A percentile compares a stretch with the other conserved stretches of the same genome.
Evolutionary conservation across 2,113 vertebrate species (phyloP).

Genomic region (Lophotis ruficrista): DNA sequence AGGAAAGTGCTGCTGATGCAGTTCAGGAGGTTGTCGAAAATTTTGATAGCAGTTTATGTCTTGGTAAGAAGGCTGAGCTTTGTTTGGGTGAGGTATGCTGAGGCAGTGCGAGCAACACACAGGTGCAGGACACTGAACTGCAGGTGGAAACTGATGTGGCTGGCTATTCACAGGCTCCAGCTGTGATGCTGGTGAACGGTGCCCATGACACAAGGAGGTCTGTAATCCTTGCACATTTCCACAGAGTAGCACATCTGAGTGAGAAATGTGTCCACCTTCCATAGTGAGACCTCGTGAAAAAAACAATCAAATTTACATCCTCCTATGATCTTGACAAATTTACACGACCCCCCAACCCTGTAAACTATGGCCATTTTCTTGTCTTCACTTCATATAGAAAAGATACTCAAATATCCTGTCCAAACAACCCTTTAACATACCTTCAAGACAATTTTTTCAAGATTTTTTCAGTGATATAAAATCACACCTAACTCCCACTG

Average conservation of each 20-base stretch:
- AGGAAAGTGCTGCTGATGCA: conserved; percentile 57
- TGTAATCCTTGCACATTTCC: conserved; percentile 80
- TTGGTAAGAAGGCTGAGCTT: conserved; percentile 62
- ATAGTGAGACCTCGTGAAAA: conserved; percentile 85
- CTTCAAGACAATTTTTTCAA: not conserved
- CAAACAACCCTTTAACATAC: not conserved
- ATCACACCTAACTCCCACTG: not conserved
- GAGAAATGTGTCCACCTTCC: conserved; percentile 82
- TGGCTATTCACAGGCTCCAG: conserved; percentile 77
- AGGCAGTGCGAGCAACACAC: conserved; percentile 86
- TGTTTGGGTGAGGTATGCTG: conserved; percentile 62
- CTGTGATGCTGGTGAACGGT: conserved; percentile 70
- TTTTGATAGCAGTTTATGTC: conserved; percentile 28
- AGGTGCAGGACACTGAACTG: conserved; percentile 74
- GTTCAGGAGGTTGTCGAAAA: conserved; percentile 64
- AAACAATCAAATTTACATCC: not conserved
- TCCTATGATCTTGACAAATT: not conserved
- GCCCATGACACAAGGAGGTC: conserved; percentile 78
- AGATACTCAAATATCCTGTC: not conserved
- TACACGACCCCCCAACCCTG: no score
- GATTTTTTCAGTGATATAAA: not conserved
- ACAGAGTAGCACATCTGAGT: conserved; percentile 77
- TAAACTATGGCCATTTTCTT: not conserved
- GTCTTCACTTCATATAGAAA: not conserved
- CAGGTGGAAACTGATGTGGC: conserved; percentile 79